These are phyloP conservation scores for Drosophila phalerata DNA, from an alignment of 2,888 invertebrate genomes.

Conservation along the genomic window DNA sequence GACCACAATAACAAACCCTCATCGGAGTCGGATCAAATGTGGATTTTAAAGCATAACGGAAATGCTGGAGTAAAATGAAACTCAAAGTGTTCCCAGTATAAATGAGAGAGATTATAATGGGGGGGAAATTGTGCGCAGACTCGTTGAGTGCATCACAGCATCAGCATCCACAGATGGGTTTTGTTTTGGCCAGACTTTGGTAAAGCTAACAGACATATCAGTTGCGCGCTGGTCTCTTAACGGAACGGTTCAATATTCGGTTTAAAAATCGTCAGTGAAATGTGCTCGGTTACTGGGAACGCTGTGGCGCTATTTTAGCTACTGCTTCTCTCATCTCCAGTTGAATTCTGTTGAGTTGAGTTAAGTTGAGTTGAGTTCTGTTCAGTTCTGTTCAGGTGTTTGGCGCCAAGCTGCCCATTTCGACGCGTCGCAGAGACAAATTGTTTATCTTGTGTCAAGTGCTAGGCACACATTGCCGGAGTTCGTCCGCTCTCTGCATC, in stretches of 20 bases:
- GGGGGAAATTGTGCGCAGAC: constrained; percentile 59
- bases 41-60: constrained; percentile 45
- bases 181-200: constrained; percentile 5
- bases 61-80: constrained; percentile 19
- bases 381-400: constrained; percentile 58
- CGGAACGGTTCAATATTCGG: constrained; percentile 65
- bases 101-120: neutral
- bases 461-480: constrained; percentile 41
- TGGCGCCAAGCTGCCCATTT: constrained; percentile 77
- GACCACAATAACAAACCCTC: constrained; percentile 2
- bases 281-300: constrained; percentile 36
- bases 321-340: constrained; percentile 8
- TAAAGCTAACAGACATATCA: constrained; percentile 32
- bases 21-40: neutral
- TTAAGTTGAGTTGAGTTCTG: constrained; percentile 23
- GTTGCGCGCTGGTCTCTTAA: constrained; percentile 68
- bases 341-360: constrained; percentile 22
- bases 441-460: constrained; percentile 81
- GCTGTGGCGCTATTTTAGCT: constrained; percentile 31
- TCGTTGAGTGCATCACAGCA: constrained; percentile 24
- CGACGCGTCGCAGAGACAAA: constrained; percentile 69
- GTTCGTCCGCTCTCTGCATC: neutral
- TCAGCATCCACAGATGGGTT: constrained; percentile 55
- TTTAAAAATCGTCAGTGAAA: constrained; percentile 25
- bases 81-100: constrained; percentile 63